Percentiles rank a stretch among this genome's conserved stretches.
phyloP scores from a whole-genome alignment of 2,888 invertebrate species.

The Neelides folsomi region DNA sequence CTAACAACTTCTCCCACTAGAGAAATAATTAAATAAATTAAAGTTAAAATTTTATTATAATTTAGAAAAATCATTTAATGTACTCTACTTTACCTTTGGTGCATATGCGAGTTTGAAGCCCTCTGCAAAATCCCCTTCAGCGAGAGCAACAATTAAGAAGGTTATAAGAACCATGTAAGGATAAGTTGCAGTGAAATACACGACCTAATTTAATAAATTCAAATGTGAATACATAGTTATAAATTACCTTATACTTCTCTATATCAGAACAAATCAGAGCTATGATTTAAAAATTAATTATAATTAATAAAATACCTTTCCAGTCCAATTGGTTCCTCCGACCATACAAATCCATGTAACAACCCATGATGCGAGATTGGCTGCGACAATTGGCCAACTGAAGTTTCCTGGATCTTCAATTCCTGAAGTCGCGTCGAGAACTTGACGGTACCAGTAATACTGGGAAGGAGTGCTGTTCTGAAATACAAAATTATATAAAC shows the following conservation, averaged over 20 bases:
- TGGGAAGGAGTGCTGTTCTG: conserved; percentile 6
- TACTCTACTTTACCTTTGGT: conserved; percentile 10
- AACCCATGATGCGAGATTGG: conserved; percentile 2
- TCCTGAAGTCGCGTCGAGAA: conserved; percentile 9
- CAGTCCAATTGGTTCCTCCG: conserved; percentile 1
- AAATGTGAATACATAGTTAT: no score
- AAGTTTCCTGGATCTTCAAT: conserved; percentile 9
- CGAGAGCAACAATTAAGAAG: conserved; percentile 43
- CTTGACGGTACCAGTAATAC: conserved; percentile 15
- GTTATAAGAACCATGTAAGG: conserved; percentile 78
- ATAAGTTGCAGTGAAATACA: conserved; percentile 90
- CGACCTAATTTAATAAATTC: conserved; percentile 1
- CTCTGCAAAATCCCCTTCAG: conserved; percentile 5
- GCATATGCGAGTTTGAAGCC: conserved; percentile 9
- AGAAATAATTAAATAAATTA: background rate
- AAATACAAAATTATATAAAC: background rate
- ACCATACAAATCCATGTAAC: background rate
- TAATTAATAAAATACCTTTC: conserved; percentile 3
- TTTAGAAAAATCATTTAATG: background rate
- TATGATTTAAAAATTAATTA: background rate
- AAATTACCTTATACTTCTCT: no score
- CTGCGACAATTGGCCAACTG: conserved; percentile 7
- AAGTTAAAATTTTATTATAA: background rate
- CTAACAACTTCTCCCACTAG: conserved; percentile 35
- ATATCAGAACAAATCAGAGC: background rate